Evolutionary conservation across 1,140 invertebrate species (phyloP), one percentile per base, ranked within the genome.

Genomic region (Helicoverpa zea): DNA sequence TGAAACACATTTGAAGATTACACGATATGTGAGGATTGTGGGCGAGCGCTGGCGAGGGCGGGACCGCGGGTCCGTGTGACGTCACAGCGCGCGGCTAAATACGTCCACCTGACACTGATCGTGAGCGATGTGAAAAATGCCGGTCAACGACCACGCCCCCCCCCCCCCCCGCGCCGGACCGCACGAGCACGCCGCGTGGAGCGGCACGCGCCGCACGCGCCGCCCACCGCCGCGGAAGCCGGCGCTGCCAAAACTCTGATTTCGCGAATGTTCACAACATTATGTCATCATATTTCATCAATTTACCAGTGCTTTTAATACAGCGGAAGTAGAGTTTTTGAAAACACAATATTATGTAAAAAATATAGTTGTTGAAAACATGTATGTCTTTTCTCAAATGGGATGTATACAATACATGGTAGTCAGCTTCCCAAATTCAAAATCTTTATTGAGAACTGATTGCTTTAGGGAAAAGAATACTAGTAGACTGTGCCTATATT

Each of bases 71-170:
- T 54, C 30, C 43, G 70, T 5, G 73, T 14, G 68, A 74, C 75
- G 70, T 79, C 61, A 66, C 61, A 66, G 23, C 61, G 64, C 70
- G 68, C 72, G 79, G 63, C 75, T 79, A 83, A 76, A 76, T 79
- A 58, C 72, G 79, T 51, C 23, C 79, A 73, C 49, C 80, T 84
- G 83, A 84, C 83, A 79, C 35, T 77, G 83, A 64, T 77, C 78
- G 72, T 68, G 66, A 79, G 78, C 84, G 77, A 80, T 80, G 35
- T 75, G 29, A 77, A 82, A 82, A 81, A 79, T 81, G 81, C 75
- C 82, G 87, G 87, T 88, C 87, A 80, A 78, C 86, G 87, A 88
- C 87, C 87, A 83, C 80, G 58, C 64, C 23, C 18, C 49, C 30
- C 70, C 11, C 56, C 49, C 18, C 58, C 56, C 58, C 66, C 43